phyloP scores from a whole-genome alignment of 1,140 invertebrate species.

The Paraescarpia echinospica region DNA sequence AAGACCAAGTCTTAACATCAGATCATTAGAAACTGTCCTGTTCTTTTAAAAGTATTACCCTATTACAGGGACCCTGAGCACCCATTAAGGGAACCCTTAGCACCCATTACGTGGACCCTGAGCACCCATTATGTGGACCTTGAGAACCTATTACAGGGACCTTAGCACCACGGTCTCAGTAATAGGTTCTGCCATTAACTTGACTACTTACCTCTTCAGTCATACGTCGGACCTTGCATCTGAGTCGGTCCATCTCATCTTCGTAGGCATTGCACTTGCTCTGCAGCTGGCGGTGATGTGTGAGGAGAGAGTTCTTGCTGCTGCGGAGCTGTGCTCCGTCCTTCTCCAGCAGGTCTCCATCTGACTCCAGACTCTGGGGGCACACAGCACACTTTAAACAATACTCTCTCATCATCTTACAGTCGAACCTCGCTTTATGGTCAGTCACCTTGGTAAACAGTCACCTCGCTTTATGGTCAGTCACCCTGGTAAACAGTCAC shows the following conservation, averaged over 20 bases:
- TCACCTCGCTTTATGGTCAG: no score
- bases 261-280: slow-evolving; percentile 44
- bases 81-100: no score
- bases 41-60: no score
- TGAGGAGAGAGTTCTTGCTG: slow-evolving; percentile 36
- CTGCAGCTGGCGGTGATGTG: slow-evolving; percentile 44
- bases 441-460: no score
- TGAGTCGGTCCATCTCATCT: slow-evolving; percentile 46
- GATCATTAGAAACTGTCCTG: no score
- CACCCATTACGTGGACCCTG: no score
- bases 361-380: slow-evolving; percentile 24
- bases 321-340: slow-evolving; percentile 32
- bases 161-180: not conserved
- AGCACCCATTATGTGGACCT: no score
- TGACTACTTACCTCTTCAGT: slow-evolving; percentile 38
- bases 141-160: not conserved
- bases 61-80: no score
- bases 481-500: no score
- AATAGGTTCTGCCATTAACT: not conserved
- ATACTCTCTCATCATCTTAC: no score
- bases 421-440: no score
- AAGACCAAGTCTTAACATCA: no score
- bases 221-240: slow-evolving; percentile 42
- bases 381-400: slow-evolving; percentile 25
- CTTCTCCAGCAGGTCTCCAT: slow-evolving; percentile 33